Evolutionary conservation across 2,888 invertebrate species (phyloP).

Genomic region (Luffia ferchaultella): DNA sequence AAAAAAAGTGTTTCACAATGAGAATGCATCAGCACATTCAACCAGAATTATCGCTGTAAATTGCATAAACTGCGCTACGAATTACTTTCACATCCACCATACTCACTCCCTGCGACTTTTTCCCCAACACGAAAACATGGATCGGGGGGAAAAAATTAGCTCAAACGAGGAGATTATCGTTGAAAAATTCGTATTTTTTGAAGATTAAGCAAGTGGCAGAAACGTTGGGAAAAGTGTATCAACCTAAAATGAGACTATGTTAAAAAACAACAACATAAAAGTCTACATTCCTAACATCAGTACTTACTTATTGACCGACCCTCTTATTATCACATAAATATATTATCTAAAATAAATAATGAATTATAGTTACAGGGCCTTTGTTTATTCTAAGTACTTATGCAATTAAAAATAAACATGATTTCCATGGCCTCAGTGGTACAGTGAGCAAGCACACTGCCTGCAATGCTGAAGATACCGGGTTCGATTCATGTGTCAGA

Average conservation of each 20-base stretch:
- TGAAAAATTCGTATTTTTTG: slow-evolving; percentile 8
- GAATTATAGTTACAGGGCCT: too few relatives aligned
- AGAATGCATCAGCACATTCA: slow-evolving; percentile 15
- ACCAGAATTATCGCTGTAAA: neutral
- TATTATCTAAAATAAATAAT: too few relatives aligned
- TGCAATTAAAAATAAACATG: too few relatives aligned
- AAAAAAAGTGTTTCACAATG: slow-evolving; percentile 15
- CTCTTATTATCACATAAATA: too few relatives aligned
- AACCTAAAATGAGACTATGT: slow-evolving; percentile 11
- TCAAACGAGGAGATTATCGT: slow-evolving; percentile 1
- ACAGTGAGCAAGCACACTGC: too few relatives aligned
- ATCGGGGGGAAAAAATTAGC: neutral
- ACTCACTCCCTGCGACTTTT: slow-evolving; percentile 14
- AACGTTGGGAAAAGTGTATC: slow-evolving; percentile 12
- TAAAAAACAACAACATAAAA: slow-evolving; percentile 10
- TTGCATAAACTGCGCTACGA: slow-evolving; percentile 1
- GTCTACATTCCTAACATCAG: neutral
- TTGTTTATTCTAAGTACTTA: too few relatives aligned
- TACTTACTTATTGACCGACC: neutral
- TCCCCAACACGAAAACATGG: slow-evolving; percentile 7
- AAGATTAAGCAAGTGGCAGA: slow-evolving; percentile 12
- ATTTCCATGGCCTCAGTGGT: too few relatives aligned
- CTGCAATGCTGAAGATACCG: too few relatives aligned
- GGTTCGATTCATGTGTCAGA: too few relatives aligned
- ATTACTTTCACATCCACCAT: neutral